Percentiles rank a stretch among this genome's conserved stretches.
Evolutionary conservation across 2,113 vertebrate species (phyloP).

Genomic region (Paralichthys olivaceus): DNA sequence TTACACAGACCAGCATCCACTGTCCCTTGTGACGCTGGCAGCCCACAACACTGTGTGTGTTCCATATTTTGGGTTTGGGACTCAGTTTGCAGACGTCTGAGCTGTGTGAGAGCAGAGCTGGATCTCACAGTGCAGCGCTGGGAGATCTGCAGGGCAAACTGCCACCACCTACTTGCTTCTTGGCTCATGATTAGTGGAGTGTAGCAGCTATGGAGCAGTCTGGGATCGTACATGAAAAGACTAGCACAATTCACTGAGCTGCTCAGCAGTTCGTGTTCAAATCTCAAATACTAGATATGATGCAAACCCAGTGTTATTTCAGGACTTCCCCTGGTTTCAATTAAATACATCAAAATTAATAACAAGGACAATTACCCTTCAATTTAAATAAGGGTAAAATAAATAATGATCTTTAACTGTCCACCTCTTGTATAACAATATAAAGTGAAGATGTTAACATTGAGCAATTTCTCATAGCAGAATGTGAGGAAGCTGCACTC

Average conservation of each 20-base stretch:
- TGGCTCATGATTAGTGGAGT: constrained; percentile 19
- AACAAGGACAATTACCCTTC: no score
- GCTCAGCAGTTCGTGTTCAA: background rate
- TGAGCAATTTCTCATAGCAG: no score
- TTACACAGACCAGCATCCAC: background rate
- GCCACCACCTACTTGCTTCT: constrained; percentile 31
- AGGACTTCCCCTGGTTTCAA: background rate
- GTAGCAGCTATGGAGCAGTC: constrained; percentile 12
- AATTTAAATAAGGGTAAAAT: no score
- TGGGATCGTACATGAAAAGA: background rate
- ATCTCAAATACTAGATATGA: background rate
- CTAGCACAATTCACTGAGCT: background rate
- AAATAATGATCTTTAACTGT: no score
- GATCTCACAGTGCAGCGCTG: constrained; percentile 12
- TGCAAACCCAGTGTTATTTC: background rate
- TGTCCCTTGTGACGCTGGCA: constrained; percentile 13
- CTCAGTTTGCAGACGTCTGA: constrained; percentile 33
- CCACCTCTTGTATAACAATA: no score
- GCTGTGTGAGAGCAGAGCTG: constrained; percentile 16
- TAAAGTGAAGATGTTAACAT: no score
- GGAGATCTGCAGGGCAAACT: constrained; percentile 25
- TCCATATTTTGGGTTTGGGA: constrained; percentile 6
- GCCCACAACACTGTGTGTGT: constrained; percentile 10
- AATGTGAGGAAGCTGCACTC: no score
- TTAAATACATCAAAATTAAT: background rate